phyloP scores from a whole-genome alignment of 2,113 vertebrate genomes.

The Ophthalmotilapia sp. region DNA sequence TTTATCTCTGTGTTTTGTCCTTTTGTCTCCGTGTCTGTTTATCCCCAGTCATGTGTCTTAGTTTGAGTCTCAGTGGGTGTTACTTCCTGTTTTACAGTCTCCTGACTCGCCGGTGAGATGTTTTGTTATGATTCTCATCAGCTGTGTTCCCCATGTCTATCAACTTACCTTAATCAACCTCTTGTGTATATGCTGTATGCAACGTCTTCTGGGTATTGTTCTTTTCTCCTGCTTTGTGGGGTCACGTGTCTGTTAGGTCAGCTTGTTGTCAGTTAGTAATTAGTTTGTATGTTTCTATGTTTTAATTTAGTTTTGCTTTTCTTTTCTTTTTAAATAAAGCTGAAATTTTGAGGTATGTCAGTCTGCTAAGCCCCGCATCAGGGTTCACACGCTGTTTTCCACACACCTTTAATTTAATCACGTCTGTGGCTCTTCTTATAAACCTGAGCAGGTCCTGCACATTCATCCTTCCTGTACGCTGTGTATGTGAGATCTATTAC shows the following conservation, averaged over 20 bases:
- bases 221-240: not conserved
- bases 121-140: not conserved
- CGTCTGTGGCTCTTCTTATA: rapidly evolving
- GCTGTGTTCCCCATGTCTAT: not conserved
- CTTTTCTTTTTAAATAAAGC: not conserved
- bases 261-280: not conserved
- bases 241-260: not conserved
- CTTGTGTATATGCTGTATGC: not conserved
- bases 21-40: not conserved
- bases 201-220: not conserved
- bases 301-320: not conserved
- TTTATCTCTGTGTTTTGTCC: not conserved
- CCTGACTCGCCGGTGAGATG: not conserved
- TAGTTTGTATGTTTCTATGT: rapidly evolving
- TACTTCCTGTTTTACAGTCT: not conserved
- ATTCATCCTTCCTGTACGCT: not conserved
- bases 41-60: not conserved
- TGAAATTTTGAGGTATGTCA: not conserved
- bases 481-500: not conserved
- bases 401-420: not conserved
- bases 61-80: not conserved
- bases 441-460: not conserved
- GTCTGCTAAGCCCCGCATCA: not conserved
- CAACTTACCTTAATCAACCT: not conserved
- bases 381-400: not conserved